Evolutionary conservation across 2,888 invertebrate species (phyloP), one percentile per base, ranked within the genome.

Genomic region (Anagyrus pseudococci): DNA sequence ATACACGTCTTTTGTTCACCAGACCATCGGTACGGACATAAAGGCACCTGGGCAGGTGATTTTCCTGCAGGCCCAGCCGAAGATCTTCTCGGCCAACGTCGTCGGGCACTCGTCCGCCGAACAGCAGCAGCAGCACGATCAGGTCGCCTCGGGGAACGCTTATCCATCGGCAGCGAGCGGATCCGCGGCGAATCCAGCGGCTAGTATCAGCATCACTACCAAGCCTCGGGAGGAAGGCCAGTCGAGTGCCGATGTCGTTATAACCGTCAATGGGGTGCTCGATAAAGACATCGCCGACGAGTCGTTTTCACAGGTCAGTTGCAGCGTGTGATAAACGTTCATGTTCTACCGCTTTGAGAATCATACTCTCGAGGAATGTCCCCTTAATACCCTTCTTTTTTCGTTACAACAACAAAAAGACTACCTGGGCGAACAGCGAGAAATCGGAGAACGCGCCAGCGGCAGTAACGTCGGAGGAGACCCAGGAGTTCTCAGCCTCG

Each of bases 41-140:
- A 67, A 59, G n/a, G 41, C 49, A 4, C 50, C 64, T 0, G 48
- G 56, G n/a, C 67, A 63, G 17, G 62, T 68, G 13, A 68, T 69
- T 17, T 64, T 68, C 17, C 19, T 68, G 29, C 68, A 69, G 22
- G 17, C 62, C 1, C 62, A 62, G 26, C 23, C 64, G 1, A 57
- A 70, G n/a, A 54, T 66, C 44, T 62, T 46, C 20, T 46, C 68
- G 6, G 23, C 66, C 8, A 64, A 60, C 53, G 19, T 66, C 10
- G 33, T 67, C 13, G 48, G 23, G 0, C 58, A 41, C 6, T 25
- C 22, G 2, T 22, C 40, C 25, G 22, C 44, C n/a, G 1, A 26
- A 4, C 19, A 29, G n/a, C n/a, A n/a, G n/a, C n/a, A 29, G 2
- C 23, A 46, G 6, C 54, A 29, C 17, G 53, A 59, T 17, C 10